Evolutionary conservation across 92 coral and sea anemone species (phyloP).

Genomic region (Porites rus): DNA sequence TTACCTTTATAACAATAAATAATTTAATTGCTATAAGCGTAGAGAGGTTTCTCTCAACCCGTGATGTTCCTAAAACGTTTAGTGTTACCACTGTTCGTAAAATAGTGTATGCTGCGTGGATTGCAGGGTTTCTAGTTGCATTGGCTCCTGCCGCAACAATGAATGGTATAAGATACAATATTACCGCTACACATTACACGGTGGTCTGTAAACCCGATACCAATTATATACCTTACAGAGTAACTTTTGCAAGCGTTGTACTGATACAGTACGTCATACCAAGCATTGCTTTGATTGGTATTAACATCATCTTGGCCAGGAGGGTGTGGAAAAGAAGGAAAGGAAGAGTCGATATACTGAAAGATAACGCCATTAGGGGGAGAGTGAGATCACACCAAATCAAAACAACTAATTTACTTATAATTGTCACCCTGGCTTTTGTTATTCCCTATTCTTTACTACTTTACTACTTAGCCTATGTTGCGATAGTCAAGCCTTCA

Average conservation of each 20-base stretch:
- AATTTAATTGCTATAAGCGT: neutral
- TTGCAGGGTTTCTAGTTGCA: neutral
- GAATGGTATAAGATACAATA: neutral
- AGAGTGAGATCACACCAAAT: neutral
- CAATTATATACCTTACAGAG: neutral
- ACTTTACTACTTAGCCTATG: neutral
- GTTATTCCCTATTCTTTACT: too few species aligned
- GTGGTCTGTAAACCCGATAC: too few species aligned
- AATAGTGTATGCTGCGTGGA: neutral
- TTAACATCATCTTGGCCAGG: neutral
- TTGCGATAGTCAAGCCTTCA: neutral
- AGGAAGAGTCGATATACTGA: neutral
- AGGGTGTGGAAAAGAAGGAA: too few species aligned
- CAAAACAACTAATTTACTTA: neutral
- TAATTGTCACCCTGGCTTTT: neutral
- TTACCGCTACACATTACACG: too few species aligned
- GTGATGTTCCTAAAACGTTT: too few species aligned
- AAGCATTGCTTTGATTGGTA: neutral
- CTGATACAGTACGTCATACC: neutral
- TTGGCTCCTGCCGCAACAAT: neutral
- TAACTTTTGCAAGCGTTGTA: neutral
- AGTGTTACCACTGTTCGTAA: too few species aligned
- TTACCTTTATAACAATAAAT: slow-evolving; percentile 13
- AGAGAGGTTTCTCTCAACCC: neutral
- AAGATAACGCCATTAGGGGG: neutral